Evolutionary conservation across 2,113 vertebrate genomes (phyloP).

Genomic region (Anser brachyrhynchus): DNA sequence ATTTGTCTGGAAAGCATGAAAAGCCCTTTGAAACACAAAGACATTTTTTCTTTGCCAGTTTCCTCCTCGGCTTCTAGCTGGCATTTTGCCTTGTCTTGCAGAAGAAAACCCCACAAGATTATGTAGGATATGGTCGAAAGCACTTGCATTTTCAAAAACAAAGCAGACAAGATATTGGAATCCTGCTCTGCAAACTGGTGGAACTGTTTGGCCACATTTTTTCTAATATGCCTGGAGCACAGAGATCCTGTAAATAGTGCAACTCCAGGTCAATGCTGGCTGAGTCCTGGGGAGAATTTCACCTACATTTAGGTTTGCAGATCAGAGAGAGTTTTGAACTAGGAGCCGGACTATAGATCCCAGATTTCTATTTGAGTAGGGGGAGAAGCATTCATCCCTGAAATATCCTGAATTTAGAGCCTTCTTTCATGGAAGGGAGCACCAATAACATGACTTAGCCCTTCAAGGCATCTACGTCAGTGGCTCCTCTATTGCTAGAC

Average conservation of each 20-base stretch:
- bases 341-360: not conserved
- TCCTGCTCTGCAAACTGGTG: conserved; percentile 27
- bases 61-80: conserved; percentile 19
- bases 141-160: conserved; percentile 11
- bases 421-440: not conserved
- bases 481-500: not conserved
- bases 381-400: not conserved
- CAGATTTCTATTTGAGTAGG: not conserved
- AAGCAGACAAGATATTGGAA: conserved; percentile 49
- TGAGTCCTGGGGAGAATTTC: not conserved
- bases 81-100: conserved; percentile 1
- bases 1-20: not conserved
- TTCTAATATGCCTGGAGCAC: conserved; percentile 36
- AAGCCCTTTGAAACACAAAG: not conserved
- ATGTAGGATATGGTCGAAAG: not conserved
- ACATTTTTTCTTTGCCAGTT: conserved; percentile 40
- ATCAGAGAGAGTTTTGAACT: not conserved
- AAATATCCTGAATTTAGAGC: not conserved
- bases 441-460: not conserved
- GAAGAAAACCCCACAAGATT: not conserved
- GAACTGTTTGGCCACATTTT: conserved; percentile 48
- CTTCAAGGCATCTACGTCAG: not conserved
- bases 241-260: conserved; percentile 23
- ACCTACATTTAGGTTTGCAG: not conserved
- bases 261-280: not conserved